Evolutionary conservation across 2,113 vertebrate species (phyloP).

Genomic region (Herpailurus yagouaroundi): DNA sequence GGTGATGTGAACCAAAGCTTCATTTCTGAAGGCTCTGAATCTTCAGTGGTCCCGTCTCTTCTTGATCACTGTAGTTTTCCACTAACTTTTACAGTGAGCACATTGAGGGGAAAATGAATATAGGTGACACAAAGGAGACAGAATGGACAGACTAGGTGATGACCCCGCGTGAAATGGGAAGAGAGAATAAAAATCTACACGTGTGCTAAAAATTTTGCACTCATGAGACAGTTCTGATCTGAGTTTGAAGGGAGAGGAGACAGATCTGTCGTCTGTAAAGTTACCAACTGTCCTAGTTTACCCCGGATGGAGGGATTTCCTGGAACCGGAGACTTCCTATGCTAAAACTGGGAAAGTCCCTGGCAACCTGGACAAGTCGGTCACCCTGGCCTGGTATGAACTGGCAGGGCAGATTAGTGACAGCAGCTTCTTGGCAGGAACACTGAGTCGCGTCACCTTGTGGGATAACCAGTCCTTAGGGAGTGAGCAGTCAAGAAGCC

Average conservation of each 20-base stretch:
- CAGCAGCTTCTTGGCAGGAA: not conserved
- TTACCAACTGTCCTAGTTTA: not conserved
- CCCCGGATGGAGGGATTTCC: not conserved
- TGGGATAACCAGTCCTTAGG: not conserved
- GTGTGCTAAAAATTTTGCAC: not conserved
- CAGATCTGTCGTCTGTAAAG: not conserved
- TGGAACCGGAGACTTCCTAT: not conserved
- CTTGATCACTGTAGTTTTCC: not conserved
- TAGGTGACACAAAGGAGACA: not conserved
- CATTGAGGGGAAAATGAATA: not conserved
- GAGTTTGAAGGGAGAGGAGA: not conserved
- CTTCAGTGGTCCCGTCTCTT: not conserved
- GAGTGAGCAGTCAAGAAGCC: not conserved
- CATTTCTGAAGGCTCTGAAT: not conserved
- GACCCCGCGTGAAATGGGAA: not conserved
- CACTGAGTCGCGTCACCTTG: not conserved
- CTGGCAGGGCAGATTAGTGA: not conserved
- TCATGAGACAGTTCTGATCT: not conserved
- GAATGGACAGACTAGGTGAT: not conserved
- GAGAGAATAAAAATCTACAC: not conserved
- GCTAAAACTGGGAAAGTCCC: not conserved
- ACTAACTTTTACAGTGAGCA: not conserved
- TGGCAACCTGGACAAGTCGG: not conserved
- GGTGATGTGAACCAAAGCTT: not conserved
- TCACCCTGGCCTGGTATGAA: not conserved